Evolutionary conservation across 1,140 invertebrate genomes (phyloP).

Genomic region (Leptinotarsa texana): DNA sequence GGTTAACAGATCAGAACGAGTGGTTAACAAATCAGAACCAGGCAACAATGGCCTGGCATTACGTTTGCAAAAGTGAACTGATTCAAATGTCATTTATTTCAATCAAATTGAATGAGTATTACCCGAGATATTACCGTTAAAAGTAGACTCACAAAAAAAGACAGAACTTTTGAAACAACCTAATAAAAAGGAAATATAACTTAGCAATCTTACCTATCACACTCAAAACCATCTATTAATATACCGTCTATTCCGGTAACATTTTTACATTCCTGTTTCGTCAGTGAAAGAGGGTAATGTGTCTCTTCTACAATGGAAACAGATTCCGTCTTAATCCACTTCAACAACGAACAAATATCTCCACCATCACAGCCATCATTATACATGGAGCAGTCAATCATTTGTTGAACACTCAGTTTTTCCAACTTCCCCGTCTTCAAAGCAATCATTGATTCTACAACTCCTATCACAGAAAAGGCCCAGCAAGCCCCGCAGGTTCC

Average conservation of each 20-base stretch:
- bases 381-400: slow-evolving; percentile 80
- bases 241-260: slow-evolving; percentile 42
- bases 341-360: slow-evolving; percentile 75
- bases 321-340: slow-evolving; percentile 70
- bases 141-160: too few species aligned
- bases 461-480: slow-evolving; percentile 81
- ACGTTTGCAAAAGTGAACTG: too few species aligned
- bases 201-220: slow-evolving; percentile 57
- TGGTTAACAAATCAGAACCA: too few species aligned
- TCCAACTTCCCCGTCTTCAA: slow-evolving; percentile 66
- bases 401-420: slow-evolving; percentile 78
- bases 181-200: too few species aligned
- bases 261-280: slow-evolving; percentile 63
- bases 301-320: slow-evolving; percentile 62
- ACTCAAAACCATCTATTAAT: slow-evolving; percentile 54
- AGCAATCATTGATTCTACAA: slow-evolving; percentile 77
- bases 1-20: too few species aligned
- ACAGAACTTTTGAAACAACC: too few species aligned
- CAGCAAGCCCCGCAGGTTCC: slow-evolving; percentile 83
- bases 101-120: too few species aligned
- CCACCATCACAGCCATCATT: slow-evolving; percentile 82
- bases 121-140: too few species aligned
- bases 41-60: too few species aligned
- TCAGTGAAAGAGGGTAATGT: slow-evolving; percentile 69
- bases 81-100: too few species aligned